phyloP scores from a whole-genome alignment of 1,140 invertebrate species.

The Orchestia grillus region DNA sequence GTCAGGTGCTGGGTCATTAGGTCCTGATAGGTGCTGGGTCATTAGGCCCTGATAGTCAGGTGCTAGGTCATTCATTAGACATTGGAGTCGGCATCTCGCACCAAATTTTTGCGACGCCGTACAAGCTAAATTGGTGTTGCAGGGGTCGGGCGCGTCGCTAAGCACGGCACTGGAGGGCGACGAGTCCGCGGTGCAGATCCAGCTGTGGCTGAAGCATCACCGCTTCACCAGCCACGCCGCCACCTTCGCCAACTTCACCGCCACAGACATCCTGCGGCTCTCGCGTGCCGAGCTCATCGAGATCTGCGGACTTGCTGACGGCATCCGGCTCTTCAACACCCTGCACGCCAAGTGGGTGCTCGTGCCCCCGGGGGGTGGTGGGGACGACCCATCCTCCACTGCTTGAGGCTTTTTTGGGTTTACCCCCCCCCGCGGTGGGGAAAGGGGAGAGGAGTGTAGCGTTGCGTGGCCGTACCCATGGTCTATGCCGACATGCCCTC shows the following conservation, averaged over 20 bases:
- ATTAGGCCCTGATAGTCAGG: no score
- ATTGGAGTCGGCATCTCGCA: no score
- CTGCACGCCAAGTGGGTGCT: constrained; percentile 77
- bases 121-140: not conserved
- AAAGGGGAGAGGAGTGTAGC: no score
- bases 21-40: not conserved
- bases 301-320: constrained; percentile 91
- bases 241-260: constrained; percentile 88
- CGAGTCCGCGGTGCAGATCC: constrained; percentile 62
- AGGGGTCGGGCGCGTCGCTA: not conserved
- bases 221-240: constrained; percentile 82
- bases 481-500: no score
- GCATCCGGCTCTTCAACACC: constrained; percentile 91
- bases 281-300: constrained; percentile 92
- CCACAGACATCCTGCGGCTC: constrained; percentile 87
- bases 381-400: no score
- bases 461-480: no score
- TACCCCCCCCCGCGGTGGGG: no score
- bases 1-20: no score
- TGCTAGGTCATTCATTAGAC: no score
- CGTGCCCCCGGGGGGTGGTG: not conserved
- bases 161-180: constrained; percentile 9
- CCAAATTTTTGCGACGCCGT: no score
- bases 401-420: not conserved
- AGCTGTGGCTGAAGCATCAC: constrained; percentile 84